Evolutionary conservation across 2,888 invertebrate genomes (phyloP).

Genomic region (Anorthoa munda): DNA sequence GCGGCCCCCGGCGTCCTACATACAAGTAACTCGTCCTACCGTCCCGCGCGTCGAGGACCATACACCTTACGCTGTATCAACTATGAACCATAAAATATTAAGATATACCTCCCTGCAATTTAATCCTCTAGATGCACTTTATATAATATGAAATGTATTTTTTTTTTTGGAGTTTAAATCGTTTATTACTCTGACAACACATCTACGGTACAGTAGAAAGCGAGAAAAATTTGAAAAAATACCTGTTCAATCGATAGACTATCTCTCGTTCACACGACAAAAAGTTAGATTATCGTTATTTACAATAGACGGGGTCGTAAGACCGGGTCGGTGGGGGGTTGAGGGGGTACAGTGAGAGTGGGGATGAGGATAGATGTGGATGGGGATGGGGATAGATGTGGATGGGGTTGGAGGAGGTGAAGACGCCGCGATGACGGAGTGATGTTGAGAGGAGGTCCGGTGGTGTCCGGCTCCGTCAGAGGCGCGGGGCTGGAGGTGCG

Average conservation of each 20-base stretch:
- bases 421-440: slow-evolving; percentile 84
- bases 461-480: slow-evolving; percentile 67
- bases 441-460: slow-evolving; percentile 74
- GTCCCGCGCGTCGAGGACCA: slow-evolving; percentile 83
- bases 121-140: slow-evolving; percentile 89
- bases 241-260: slow-evolving; percentile 90
- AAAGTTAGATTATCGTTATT: slow-evolving; percentile 90
- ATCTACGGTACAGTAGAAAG: slow-evolving; percentile 91
- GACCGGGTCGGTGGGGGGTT: slow-evolving; percentile 69
- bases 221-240: slow-evolving; percentile 91
- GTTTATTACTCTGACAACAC: slow-evolving; percentile 90
- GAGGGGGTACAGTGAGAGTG: slow-evolving; percentile 64
- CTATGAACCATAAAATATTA: slow-evolving; percentile 90
- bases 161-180: slow-evolving; percentile 87
- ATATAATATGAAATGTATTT: slow-evolving; percentile 88
- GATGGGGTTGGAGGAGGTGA: slow-evolving; percentile 63
- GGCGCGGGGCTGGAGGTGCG: slow-evolving; percentile 68
- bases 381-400: slow-evolving; percentile 45
- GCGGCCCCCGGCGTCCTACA: slow-evolving; percentile 1
- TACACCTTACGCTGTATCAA: slow-evolving; percentile 88
- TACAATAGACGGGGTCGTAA: slow-evolving; percentile 86
- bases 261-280: slow-evolving; percentile 91
- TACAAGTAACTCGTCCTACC: slow-evolving; percentile 1
- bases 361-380: slow-evolving; percentile 66
- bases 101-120: slow-evolving; percentile 89